A percentile compares a stretch with the other conserved stretches of the same genome.
Evolutionary conservation across 2,113 vertebrate species (phyloP).

Genomic region (Vidua chalybeata): DNA sequence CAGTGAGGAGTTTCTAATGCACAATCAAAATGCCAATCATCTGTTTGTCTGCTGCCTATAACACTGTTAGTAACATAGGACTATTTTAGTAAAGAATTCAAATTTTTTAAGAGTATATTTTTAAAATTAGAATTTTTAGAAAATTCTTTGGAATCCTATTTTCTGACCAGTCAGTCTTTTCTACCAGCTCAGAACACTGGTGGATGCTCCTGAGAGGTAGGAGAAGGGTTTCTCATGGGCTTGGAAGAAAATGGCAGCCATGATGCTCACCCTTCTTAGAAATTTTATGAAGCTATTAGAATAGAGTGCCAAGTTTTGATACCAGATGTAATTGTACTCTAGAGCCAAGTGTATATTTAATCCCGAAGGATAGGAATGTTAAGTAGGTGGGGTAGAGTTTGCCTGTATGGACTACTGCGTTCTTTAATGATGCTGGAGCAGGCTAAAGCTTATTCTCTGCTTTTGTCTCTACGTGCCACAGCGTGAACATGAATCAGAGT

Average conservation of each 20-base stretch:
- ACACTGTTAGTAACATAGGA: not conserved
- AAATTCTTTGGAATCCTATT: not conserved
- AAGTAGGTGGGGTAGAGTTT: not conserved
- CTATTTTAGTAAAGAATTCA: not conserved
- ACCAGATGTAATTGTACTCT: not conserved
- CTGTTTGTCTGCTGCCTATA: not conserved
- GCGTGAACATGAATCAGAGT: not conserved
- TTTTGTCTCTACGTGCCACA: not conserved
- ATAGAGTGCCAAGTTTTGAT: not conserved
- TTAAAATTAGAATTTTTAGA: not conserved
- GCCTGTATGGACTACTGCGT: not conserved
- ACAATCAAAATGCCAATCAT: not conserved
- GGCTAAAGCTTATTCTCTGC: not conserved
- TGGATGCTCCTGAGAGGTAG: not conserved
- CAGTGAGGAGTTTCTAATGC: not conserved
- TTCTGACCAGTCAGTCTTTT: not conserved
- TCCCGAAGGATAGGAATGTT: not conserved
- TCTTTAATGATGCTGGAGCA: not conserved
- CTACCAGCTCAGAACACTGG: not conserved
- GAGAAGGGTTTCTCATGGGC: not conserved
- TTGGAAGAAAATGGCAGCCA: not conserved
- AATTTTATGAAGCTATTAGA: not conserved
- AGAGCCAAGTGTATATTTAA: not conserved
- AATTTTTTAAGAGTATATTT: not conserved
- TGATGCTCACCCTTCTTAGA: not conserved